A percentile compares a stretch with the other conserved stretches of the same genome.
These are phyloP conservation scores for Flexamia atlantica DNA, from an alignment of 2,888 invertebrate species.

Conservation along the genomic window DNA sequence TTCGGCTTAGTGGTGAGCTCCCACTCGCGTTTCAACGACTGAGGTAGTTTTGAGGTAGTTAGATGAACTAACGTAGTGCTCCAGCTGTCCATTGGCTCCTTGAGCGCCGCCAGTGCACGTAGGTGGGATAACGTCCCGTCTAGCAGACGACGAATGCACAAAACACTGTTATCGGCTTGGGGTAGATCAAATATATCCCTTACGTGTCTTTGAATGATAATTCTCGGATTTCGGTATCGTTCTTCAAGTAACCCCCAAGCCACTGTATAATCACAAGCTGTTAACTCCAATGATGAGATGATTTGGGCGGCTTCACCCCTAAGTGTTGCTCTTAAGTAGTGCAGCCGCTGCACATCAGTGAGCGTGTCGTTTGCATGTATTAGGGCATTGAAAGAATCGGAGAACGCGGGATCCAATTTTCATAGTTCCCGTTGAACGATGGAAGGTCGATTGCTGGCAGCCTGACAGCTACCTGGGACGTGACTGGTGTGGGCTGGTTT, in stretches of 20 bases:
- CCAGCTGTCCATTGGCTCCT: constrained; percentile 59
- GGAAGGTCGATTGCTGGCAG: too few species aligned
- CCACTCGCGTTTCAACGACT: constrained; percentile 6
- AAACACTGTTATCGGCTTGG: constrained; percentile 69
- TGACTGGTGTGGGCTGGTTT: too few species aligned
- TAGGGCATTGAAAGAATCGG: not conserved
- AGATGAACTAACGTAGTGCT: constrained; percentile 31
- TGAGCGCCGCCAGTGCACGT: constrained; percentile 41
- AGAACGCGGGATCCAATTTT: constrained; percentile 4
- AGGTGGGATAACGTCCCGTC: constrained; percentile 39
- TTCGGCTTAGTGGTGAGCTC: constrained; percentile 18
- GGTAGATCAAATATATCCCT: constrained; percentile 44
- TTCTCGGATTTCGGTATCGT: not conserved
- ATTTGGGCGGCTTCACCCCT: constrained; percentile 25
- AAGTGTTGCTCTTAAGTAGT: not conserved
- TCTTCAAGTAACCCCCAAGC: constrained; percentile 6
- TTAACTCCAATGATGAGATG: not conserved
- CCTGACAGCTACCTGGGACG: too few species aligned
- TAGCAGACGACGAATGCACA: constrained; percentile 68
- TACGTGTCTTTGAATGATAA: constrained; percentile 66
- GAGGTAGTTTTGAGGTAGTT: constrained; percentile 4
- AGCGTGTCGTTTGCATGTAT: not conserved
- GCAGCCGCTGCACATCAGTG: not conserved
- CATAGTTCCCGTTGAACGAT: not conserved
- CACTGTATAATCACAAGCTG: not conserved